Conservation (phyloP, 2,888 invertebrate genomes). For the Leistus spinibarbis region DNA sequence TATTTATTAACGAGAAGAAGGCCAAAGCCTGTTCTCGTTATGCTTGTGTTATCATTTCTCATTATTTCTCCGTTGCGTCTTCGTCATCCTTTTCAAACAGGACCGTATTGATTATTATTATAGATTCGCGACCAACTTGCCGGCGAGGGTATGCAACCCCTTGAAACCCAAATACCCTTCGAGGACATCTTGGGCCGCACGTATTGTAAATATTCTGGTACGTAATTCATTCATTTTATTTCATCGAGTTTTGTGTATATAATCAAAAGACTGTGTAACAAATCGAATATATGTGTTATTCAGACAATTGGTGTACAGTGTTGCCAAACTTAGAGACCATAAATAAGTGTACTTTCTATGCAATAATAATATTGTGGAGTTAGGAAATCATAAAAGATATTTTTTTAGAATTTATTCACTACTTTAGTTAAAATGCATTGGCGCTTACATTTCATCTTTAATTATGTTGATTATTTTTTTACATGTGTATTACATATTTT, state of each 20-base stretch:
- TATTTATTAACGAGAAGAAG: background rate
- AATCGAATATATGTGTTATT: conserved; percentile 6
- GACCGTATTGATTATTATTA: conserved; percentile 41
- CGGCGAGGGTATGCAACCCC: conserved; percentile 61
- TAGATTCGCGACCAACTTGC: conserved; percentile 66
- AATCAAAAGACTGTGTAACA: background rate
- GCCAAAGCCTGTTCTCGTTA: background rate
- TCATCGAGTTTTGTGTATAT: background rate
- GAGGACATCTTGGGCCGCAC: conserved; percentile 65
- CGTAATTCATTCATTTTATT: conserved; percentile 22
- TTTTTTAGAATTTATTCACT: too few relatives aligned
- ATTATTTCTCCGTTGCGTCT: background rate
- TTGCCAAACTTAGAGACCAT: conserved; percentile 28
- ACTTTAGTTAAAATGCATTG: background rate
- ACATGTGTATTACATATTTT: background rate
- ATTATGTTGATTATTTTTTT: too few relatives aligned
- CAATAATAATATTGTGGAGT: background rate
- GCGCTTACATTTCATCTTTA: too few relatives aligned
- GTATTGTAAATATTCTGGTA: conserved; percentile 62
- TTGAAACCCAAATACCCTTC: conserved; percentile 64
- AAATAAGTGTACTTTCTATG: conserved; percentile 32
- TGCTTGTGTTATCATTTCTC: background rate
- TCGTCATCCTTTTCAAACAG: conserved; percentile 8
- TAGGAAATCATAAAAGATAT: background rate
- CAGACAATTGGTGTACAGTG: conserved; percentile 8